Evolutionary conservation across 2,113 vertebrate species (phyloP).

Genomic region (Butorides virescens): DNA sequence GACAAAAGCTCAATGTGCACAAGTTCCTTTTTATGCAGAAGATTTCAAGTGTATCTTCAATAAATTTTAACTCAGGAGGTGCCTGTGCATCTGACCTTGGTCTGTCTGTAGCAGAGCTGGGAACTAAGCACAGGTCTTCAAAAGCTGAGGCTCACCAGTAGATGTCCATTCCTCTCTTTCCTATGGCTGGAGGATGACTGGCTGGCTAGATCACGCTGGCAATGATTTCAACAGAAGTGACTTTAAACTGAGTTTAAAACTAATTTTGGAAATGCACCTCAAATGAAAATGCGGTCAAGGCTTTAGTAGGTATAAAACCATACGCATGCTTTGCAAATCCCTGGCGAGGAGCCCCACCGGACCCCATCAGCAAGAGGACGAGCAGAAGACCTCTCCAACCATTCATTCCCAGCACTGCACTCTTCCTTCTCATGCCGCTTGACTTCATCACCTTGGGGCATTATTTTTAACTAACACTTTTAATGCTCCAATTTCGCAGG

Average conservation of each 20-base stretch:
- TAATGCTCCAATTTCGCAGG: neutral
- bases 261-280: neutral
- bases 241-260: neutral
- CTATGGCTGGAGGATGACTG: neutral
- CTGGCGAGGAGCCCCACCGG: neutral
- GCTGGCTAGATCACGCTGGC: neutral
- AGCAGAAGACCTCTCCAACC: neutral
- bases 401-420: neutral
- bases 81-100: neutral
- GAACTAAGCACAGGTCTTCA: neutral
- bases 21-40: neutral
- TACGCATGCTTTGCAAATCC: fast-evolving
- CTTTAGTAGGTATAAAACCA: neutral
- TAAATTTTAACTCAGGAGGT: neutral
- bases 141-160: neutral
- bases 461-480: neutral
- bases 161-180: neutral
- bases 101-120: neutral
- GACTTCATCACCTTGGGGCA: neutral
- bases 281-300: neutral
- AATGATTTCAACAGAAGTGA: neutral
- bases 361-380: fast-evolving
- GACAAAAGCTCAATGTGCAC: neutral
- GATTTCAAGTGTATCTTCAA: neutral
- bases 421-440: neutral